phyloP scores from a whole-genome alignment of 2,797 vertebrate species.

The Ficedula albicollis region DNA sequence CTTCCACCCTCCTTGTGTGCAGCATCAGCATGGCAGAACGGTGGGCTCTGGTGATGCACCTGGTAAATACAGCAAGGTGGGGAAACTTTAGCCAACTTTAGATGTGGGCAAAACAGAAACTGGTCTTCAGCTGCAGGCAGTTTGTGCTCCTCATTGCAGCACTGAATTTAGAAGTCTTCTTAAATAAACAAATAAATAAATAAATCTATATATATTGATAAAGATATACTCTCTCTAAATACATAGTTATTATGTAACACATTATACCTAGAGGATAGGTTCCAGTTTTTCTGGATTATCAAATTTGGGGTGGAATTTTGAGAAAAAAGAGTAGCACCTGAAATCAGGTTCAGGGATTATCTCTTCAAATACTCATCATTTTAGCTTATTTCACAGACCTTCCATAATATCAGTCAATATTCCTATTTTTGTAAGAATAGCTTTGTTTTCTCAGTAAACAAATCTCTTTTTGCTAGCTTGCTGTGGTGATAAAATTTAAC shows the following conservation, averaged over 20 bases:
- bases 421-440: neutral
- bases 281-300: neutral
- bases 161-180: neutral
- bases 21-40: neutral
- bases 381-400: neutral
- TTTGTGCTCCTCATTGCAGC: neutral
- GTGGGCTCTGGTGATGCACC: neutral
- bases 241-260: neutral
- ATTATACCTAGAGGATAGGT: neutral
- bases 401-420: neutral
- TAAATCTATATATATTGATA: neutral
- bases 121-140: neutral
- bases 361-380: neutral
- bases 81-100: neutral
- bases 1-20: neutral
- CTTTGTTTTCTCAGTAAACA: conserved; percentile 23
- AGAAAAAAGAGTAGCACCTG: neutral
- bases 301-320: neutral
- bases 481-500: conserved; percentile 11
- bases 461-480: neutral
- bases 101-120: neutral
- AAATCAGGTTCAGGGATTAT: neutral
- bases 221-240: neutral
- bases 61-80: neutral
- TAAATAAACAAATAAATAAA: neutral